These are phyloP conservation scores for Hoplostethus mediterraneus DNA, from an alignment of 2,797 vertebrate genomes.

Conservation along the genomic window DNA sequence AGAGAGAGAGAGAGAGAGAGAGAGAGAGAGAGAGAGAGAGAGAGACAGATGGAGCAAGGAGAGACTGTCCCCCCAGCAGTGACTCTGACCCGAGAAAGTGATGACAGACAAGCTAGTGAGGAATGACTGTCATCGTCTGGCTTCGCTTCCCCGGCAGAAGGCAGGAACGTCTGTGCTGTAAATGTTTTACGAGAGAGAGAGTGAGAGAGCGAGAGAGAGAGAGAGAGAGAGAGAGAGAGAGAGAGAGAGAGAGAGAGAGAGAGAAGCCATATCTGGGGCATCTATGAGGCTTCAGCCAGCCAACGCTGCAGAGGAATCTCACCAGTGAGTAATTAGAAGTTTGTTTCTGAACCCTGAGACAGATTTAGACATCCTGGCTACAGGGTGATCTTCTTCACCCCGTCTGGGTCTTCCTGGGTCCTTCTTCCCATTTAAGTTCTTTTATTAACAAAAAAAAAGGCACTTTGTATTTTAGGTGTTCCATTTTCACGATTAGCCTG, in stretches of 20 bases:
- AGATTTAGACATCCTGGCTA: constrained; percentile 2
- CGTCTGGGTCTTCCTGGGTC: constrained; percentile 5
- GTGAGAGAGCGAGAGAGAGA: constrained; percentile 6
- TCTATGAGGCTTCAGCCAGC: constrained; percentile 58
- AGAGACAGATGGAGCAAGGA: constrained; percentile 22
- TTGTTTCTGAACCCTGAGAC: too few species aligned
- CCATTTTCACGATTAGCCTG: background rate
- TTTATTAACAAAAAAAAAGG: background rate
- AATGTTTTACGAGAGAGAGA: constrained; percentile 76
- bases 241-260: constrained; percentile 10
- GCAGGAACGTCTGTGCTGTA: constrained; percentile 74
- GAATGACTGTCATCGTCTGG: constrained; percentile 66
- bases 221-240: constrained; percentile 3
- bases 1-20: background rate
- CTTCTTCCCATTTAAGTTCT: too few species aligned
- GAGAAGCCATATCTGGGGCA: constrained; percentile 71
- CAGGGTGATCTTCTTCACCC: background rate
- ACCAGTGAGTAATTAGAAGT: constrained; percentile 1
- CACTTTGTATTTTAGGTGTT: background rate
- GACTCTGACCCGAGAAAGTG: constrained; percentile 49
- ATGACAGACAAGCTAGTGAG: constrained; percentile 54
- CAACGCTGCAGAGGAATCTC: constrained; percentile 36
- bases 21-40: constrained; percentile 14
- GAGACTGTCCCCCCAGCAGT: constrained; percentile 20
- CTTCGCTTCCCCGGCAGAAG: constrained; percentile 76